These are phyloP conservation scores for Anas bahamensis DNA, from an alignment of 2,797 vertebrate genomes.

Conservation along the genomic window DNA sequence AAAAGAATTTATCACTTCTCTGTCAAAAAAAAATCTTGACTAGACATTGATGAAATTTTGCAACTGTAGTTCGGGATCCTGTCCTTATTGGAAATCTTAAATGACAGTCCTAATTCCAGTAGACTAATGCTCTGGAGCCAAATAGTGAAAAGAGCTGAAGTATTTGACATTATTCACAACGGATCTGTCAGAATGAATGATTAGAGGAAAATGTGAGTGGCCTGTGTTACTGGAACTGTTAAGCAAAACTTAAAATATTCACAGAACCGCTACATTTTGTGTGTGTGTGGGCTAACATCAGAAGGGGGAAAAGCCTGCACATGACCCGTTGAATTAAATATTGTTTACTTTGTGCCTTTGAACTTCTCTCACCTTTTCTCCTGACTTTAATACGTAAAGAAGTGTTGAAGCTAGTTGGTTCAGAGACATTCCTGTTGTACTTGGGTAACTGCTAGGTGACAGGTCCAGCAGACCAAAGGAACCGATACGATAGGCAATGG, in stretches of 20 bases:
- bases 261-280: background rate
- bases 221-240: background rate
- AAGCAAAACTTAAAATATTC: background rate
- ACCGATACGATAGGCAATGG: background rate
- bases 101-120: background rate
- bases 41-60: background rate
- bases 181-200: background rate
- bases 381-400: background rate
- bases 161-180: background rate
- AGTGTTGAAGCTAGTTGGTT: background rate
- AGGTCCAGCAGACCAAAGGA: background rate
- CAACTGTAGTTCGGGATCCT: background rate
- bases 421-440: background rate
- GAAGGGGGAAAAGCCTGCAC: background rate
- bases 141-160: background rate
- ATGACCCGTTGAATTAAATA: background rate
- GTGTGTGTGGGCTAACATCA: background rate
- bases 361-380: background rate
- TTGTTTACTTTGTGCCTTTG: background rate
- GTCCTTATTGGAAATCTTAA: background rate
- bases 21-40: constrained; percentile 14
- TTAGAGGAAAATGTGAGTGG: background rate
- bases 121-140: background rate
- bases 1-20: background rate
- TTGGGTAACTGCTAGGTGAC: background rate